Conservation (phyloP, 2,888 invertebrate genomes). For the Diaphora mendica region DNA sequence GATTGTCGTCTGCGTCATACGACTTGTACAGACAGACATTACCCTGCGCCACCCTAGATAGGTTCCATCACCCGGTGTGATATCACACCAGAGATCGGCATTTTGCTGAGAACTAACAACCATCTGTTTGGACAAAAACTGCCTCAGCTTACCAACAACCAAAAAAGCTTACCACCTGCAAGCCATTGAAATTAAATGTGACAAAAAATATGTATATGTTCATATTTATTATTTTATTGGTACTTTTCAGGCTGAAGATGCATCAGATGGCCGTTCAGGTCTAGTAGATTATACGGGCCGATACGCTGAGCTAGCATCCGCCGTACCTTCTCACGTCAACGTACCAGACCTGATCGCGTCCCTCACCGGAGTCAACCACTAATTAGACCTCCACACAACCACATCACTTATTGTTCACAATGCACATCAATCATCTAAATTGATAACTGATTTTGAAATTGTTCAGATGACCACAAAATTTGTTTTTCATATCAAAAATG, state of each 20-base stretch:
- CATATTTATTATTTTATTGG: not conserved
- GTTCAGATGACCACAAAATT: not conserved
- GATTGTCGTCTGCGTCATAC: too few species aligned
- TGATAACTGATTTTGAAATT: slow-evolving; percentile 2
- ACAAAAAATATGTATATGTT: not conserved
- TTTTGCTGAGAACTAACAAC: too few species aligned
- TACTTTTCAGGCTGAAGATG: slow-evolving; percentile 44
- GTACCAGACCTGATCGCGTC: slow-evolving; percentile 59
- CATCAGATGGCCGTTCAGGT: slow-evolving; percentile 21
- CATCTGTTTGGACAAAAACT: too few species aligned
- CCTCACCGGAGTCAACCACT: slow-evolving; percentile 53
- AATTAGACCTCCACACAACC: slow-evolving; percentile 19
- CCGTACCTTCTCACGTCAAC: slow-evolving; percentile 64
- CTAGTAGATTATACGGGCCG: slow-evolving; percentile 61
- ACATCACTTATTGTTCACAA: not conserved
- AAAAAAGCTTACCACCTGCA: too few species aligned
- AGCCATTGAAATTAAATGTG: too few species aligned
- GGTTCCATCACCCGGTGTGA: too few species aligned
- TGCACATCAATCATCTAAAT: slow-evolving; percentile 1
- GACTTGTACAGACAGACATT: too few species aligned
- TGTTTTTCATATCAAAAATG: not conserved
- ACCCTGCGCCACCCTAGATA: too few species aligned
- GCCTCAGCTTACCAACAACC: too few species aligned
- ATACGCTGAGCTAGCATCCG: slow-evolving; percentile 73
- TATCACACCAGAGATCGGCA: too few species aligned